These are phyloP conservation scores for Amphiprion clarkii DNA, from an alignment of 2,797 vertebrate species.

Conservation along the genomic window DNA sequence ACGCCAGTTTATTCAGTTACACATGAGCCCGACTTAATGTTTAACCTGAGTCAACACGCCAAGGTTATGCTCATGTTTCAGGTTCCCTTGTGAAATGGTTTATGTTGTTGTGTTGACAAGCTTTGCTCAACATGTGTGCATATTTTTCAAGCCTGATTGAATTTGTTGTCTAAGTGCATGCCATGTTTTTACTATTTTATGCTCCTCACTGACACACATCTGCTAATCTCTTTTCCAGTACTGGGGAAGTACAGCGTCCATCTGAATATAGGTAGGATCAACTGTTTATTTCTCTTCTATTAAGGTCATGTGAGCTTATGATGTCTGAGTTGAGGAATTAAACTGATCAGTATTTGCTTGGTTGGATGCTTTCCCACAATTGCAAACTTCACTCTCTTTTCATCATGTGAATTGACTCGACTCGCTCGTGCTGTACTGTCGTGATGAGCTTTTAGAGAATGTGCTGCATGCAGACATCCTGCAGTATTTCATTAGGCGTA, in stretches of 20 bases:
- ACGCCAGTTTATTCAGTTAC: constrained; percentile 52
- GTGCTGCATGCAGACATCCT: constrained; percentile 23
- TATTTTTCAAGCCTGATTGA: background rate
- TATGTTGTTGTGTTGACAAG: constrained; percentile 2
- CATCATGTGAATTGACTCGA: background rate
- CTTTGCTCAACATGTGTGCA: background rate
- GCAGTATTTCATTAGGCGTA: constrained; percentile 39
- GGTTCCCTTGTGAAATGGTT: constrained; percentile 31
- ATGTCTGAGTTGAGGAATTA: background rate
- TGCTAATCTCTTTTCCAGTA: constrained; percentile 72
- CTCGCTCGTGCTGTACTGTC: constrained; percentile 16
- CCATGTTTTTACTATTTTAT: background rate
- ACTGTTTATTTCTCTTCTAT: background rate
- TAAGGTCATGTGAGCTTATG: background rate
- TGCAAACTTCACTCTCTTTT: background rate
- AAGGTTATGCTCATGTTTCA: constrained; percentile 52
- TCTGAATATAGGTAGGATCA: constrained; percentile 82
- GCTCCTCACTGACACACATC: constrained; percentile 13
- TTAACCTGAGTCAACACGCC: constrained; percentile 69
- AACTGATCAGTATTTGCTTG: too few relatives aligned
- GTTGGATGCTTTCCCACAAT: too few relatives aligned
- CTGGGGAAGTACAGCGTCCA: constrained; percentile 86
- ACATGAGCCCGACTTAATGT: constrained; percentile 55
- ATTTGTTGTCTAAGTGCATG: constrained; percentile 1
- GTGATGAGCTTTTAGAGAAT: constrained; percentile 41